Percentiles rank a stretch among this genome's conserved stretches.
These are phyloP conservation scores for Silurus lanzhouensis DNA, from an alignment of 2,797 vertebrate genomes.

Conservation along the genomic window DNA sequence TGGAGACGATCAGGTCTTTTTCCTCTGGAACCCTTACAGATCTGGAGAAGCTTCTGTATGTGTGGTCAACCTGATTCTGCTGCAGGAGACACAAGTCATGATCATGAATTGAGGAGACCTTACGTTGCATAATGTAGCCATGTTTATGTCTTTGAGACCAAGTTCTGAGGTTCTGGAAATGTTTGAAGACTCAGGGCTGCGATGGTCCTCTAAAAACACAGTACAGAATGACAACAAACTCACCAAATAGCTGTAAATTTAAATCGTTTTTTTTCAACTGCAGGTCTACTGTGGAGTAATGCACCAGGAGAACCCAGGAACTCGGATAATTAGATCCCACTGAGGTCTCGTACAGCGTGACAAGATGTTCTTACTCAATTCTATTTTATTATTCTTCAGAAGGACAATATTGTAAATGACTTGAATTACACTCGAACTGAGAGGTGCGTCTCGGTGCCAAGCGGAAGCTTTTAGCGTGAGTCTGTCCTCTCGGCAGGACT, in stretches of 20 bases:
- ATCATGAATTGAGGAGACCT: neutral
- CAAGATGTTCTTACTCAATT: neutral
- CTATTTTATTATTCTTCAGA: neutral
- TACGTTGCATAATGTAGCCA: neutral
- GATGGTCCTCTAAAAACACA: neutral
- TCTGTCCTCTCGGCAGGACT: slow-evolving; percentile 47
- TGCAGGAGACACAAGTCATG: neutral
- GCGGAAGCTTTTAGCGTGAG: slow-evolving; percentile 45
- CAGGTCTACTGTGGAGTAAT: neutral
- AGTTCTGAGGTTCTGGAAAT: neutral
- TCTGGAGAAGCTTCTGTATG: neutral
- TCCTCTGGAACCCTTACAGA: neutral
- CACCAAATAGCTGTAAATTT: neutral
- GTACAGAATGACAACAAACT: neutral
- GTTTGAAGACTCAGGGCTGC: neutral
- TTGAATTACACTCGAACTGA: neutral
- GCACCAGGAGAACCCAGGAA: neutral
- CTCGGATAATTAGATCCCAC: neutral
- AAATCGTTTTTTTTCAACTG: neutral
- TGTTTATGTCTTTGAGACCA: neutral
- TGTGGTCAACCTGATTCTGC: neutral
- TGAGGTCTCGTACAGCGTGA: neutral
- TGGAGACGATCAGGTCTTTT: neutral
- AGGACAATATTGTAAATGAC: neutral
- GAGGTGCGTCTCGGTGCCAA: slow-evolving; percentile 23